Evolutionary conservation across 2,888 invertebrate genomes (phyloP), one percentile per base, ranked within the genome.

Genomic region (Dinocampus coccinellae): DNA sequence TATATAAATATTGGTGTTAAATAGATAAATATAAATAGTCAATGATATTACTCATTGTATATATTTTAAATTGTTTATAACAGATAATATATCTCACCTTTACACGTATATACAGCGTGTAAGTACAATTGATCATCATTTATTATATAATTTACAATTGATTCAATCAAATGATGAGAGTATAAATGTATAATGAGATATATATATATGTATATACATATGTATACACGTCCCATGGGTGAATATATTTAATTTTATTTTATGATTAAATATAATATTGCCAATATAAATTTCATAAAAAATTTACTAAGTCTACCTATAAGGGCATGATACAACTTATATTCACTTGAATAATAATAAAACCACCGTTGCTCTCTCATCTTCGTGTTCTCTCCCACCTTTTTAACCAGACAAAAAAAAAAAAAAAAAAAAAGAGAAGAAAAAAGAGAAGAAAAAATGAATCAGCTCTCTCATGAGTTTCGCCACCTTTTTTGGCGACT

Each of bases 401-500:
- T 66, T 24, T 66, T 57, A 67, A 70, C 67, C n/a, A n/a, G n/a
- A n/a, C n/a, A n/a, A n/a, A n/a, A n/a, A n/a, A n/a, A n/a, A n/a
- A n/a, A n/a, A n/a, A n/a, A n/a, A n/a, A n/a, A n/a, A n/a, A n/a
- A n/a, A n/a, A n/a, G n/a, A n/a, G n/a, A n/a, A n/a, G n/a, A n/a
- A n/a, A n/a, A n/a, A n/a, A n/a, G n/a, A n/a, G n/a, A n/a, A n/a
- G n/a, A n/a, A n/a, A n/a, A n/a, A n/a, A n/a, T n/a, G n/a, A n/a
- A n/a, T n/a, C n/a, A 72, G 63, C 70, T 68, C 70, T 72, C 72
- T 61, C 70, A 68, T 63, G 66, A 58, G 62, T 61, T 67, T 73
- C 74, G 74, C 63, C 69, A 72, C 77, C 77, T 75, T 77, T 77
- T 77, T 77, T 74, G 77, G 77, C 69, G 68, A 70, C 61, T 39